Evolutionary conservation across 2,888 invertebrate species (phyloP), one percentile per base, ranked within the genome.

Genomic region (Xylota sylvarum): DNA sequence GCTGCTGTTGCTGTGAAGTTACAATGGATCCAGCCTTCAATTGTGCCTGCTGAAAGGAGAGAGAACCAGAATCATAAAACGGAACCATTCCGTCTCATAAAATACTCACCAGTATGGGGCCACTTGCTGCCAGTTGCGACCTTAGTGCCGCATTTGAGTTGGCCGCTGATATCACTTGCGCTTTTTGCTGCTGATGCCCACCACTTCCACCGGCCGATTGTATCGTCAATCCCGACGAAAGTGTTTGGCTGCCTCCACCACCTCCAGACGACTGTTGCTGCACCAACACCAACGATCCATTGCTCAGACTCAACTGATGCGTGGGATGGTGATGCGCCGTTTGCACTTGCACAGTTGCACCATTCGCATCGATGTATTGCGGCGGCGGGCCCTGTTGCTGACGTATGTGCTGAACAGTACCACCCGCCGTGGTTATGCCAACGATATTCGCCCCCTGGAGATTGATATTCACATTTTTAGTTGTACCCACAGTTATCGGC

Each of bases 61-160:
- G 43, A 17, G 7, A 9, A 48, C 2, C 0, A 4, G n/a, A 32
- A 27, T 17, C 3, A 73, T 90, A 81, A 58, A 64, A 62, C 73
- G 14, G 50, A 55, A 48, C 14, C 81, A 43, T 23, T 14, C 10
- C 1, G 32, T 55, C 77, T 77, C 50, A 14, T 7, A 6, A 62
- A 35, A 14, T 10, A 87, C 94, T 94, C 91, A 96, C 96, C 94
- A 96, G 92, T 89, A 96, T 95, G 69, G 96, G 96, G 90, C 96
- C 94, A 91, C 90, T 91, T 32, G 92, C 91, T 81, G 91, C 91
- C 46, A 92, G 89, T 88, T 92, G 92, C 50, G 91, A 90, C 76
- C 92, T 90, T 72, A 92, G 88, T 43, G 92, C 91, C 9, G 91
- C 91, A 78, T 94, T 93, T 86, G 94, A 72, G 85, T 89, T 90